Percentiles rank a stretch among this genome's conserved stretches.
phyloP scores from a whole-genome alignment of 2,113 vertebrate genomes.

The Progne subis region DNA sequence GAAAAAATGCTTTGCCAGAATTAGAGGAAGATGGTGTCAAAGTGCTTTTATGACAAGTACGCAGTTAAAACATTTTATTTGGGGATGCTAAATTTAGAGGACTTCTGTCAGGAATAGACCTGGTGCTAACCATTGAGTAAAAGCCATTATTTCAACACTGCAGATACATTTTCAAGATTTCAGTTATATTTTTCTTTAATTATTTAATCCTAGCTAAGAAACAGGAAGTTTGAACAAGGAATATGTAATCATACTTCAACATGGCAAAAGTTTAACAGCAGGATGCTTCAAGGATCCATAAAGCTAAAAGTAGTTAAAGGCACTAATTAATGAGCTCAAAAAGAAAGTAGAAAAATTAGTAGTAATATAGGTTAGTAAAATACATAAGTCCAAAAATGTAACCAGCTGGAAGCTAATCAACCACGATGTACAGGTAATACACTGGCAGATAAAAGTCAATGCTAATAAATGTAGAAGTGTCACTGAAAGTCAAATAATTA shows the following conservation, averaged over 20 bases:
- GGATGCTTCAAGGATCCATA: not conserved
- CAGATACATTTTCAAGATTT: not conserved
- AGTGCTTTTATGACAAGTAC: constrained; percentile 15
- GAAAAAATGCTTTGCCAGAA: constrained; percentile 3
- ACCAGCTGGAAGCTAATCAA: not conserved
- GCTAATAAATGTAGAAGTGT: not conserved
- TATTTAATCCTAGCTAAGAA: not conserved
- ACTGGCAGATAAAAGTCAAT: not conserved
- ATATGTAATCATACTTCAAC: not conserved
- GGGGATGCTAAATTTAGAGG: constrained; percentile 11
- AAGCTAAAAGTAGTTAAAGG: not conserved
- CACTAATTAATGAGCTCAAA: not conserved
- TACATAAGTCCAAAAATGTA: not conserved
- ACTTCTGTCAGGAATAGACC: not conserved
- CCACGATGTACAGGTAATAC: not conserved
- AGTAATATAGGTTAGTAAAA: not conserved
- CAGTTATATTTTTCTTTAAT: not conserved
- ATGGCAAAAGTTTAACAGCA: not conserved
- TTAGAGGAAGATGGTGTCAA: not conserved
- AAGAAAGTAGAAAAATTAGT: not conserved
- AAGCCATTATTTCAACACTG: not conserved
- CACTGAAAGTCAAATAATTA: not conserved
- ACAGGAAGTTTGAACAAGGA: not conserved
- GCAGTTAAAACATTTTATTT: constrained; percentile 39
- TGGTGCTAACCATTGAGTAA: not conserved